Evolutionary conservation across 2,888 invertebrate species (phyloP), one percentile per base, ranked within the genome.

Genomic region (Syritta pipiens): DNA sequence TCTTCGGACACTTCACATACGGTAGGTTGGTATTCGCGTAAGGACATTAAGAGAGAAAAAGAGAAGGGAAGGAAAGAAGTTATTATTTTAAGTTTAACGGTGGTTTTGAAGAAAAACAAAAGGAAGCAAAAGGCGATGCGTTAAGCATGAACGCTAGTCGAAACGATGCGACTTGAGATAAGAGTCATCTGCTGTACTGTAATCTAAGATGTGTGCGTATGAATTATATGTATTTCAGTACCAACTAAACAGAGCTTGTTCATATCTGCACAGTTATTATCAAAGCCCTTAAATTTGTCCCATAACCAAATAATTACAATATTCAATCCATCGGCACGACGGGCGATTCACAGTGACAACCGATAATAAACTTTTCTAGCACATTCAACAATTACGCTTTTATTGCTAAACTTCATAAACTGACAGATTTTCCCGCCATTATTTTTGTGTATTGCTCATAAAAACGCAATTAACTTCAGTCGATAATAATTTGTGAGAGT

Each of bases 341-440:
- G 6, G 24, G 22, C 17, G 48, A 67, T 57, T 57, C 67, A 63
- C 46, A 74, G 32, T 48, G 62, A 55, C 68, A 62, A 55, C 55
- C 60, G 51, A 68, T 75, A 68, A 68, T 67, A 75, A 76, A 68
- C 26, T 40, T 35, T 55, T 42, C 48, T 9, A 26, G 10, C 24
- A 42, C 26, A 53, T 48, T 26, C 40, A 17, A 55, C 24, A 69
- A 76, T 72, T 48, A 76, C 62, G 32, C 42, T 49, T 76, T 68
- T 76, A 76, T 55, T 62, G 62, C 20, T 26, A 28, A 62, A 71
- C 62, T 62, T 71, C 62, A 71, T 71, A 62, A 75, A 68, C 14
- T 62, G 68, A 62, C 68, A 68, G 75, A 68, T 75, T 75, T 75
- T 17, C 14, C 30, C 42, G 44, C 37, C 59, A 53, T 44, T 14